Base-by-base conservation (phyloP, 2,888 invertebrate genomes). In the Capitulum mitella region DNA sequence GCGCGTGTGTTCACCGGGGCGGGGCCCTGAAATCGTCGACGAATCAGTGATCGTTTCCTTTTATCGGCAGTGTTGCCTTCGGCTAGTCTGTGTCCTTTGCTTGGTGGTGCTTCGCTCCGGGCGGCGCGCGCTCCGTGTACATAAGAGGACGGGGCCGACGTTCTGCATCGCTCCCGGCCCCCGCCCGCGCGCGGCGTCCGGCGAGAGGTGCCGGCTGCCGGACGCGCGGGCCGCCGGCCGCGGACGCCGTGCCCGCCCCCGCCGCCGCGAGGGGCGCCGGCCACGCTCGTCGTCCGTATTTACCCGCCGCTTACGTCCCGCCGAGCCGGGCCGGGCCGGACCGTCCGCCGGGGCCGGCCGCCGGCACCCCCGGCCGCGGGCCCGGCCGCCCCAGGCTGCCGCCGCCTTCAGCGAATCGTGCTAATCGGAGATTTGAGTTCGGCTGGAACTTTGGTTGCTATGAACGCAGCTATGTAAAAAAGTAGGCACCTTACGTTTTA, bases 371-470 rank as follows among this genome's bases (percentile, higher is more conserved):
- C 32, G 61, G 10, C 32, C 8, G 61, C 61, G 14, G 14, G 14
- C 61, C 32, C n/a, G 61, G 1, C 61, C 37, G 37, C 8, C 70
- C 29, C 61, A 6, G n/a, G 58, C 58, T 29, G 6, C 29, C 58
- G n/a, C 58, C 58, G 3, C 5, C 3, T 32, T 32, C 1, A 12
- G 14, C 14, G n/a, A 61, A 58, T 61, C 16, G 32, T 61, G 61
- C 32, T 61, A n/a, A 32, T 32, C 61, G 32, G 61, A 61, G 70
- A 70, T 37, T 70, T 37, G 8, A 32, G 70, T 70, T 61, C 37
- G 70, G 37, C 16, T 70, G 70, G 22, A 70, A 70, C 37, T 70
- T 58, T 37, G 70, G 70, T 37, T 70, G 70, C 70, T 70, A 70
- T 32, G 70, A 14, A 37, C 2, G 70, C 70, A 70, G 70, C 61